phyloP scores from a whole-genome alignment of 2,797 vertebrate genomes.

The Catharus ustulatus region DNA sequence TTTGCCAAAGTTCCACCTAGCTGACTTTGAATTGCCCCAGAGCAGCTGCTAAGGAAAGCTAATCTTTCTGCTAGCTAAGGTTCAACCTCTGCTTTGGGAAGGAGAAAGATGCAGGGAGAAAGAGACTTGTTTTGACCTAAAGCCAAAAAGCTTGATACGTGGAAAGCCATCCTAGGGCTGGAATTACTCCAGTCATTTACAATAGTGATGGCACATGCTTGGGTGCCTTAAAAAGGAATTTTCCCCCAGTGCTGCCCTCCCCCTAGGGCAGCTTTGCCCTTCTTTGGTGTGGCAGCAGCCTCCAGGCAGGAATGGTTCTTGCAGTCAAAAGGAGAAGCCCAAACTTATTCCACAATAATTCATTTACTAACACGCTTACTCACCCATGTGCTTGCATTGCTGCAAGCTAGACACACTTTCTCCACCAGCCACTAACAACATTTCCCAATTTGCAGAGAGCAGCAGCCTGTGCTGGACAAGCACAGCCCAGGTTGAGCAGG shows the following conservation, averaged over 20 bases:
- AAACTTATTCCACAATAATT: background rate
- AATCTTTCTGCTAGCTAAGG: background rate
- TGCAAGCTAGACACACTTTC: background rate
- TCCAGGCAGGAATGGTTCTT: background rate
- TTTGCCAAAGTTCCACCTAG: background rate
- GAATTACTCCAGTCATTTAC: background rate
- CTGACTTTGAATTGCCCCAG: background rate
- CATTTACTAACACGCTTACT: background rate
- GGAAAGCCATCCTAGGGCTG: background rate
- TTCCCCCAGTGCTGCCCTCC: background rate
- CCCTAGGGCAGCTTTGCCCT: background rate
- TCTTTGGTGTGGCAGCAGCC: conserved; percentile 14
- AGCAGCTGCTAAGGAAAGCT: background rate
- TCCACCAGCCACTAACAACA: background rate
- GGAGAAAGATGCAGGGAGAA: background rate
- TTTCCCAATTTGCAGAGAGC: background rate
- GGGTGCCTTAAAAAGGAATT: background rate
- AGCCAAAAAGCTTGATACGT: background rate
- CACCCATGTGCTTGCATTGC: background rate
- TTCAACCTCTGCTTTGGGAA: background rate
- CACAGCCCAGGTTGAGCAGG: background rate
- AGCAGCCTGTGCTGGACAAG: background rate
- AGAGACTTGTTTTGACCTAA: background rate
- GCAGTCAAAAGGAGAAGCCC: background rate
- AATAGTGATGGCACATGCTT: background rate